These are phyloP conservation scores for Varanus komodoensis DNA, from an alignment of 2,113 vertebrate genomes.

Conservation along the genomic window DNA sequence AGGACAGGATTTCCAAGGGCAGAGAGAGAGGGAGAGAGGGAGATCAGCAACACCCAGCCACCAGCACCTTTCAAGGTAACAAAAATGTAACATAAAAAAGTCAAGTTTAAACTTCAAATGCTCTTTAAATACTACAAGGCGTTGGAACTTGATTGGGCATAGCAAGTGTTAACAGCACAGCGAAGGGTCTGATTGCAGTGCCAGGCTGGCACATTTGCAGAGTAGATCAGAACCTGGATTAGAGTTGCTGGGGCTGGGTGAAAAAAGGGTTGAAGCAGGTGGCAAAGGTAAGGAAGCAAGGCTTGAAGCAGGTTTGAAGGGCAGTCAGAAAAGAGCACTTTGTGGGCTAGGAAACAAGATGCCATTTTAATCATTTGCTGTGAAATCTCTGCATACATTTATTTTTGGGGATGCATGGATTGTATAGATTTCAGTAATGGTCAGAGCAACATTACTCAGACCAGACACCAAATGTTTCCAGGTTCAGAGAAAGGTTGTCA, in stretches of 20 bases:
- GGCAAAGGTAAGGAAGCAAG: not conserved
- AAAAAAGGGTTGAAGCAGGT: not conserved
- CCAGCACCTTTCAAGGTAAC: not conserved
- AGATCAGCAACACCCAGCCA: not conserved
- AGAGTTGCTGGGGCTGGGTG: not conserved
- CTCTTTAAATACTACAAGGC: not conserved
- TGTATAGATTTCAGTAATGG: not conserved
- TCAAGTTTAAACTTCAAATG: not conserved
- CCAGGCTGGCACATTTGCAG: no score
- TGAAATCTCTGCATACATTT: not conserved
- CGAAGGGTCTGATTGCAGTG: not conserved
- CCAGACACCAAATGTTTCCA: not conserved
- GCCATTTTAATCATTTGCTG: not conserved
- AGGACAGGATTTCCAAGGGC: not conserved
- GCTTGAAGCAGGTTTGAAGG: rapidly evolving
- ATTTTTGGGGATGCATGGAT: no score
- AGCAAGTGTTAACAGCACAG: not conserved
- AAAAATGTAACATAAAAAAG: not conserved
- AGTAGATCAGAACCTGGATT: rapidly evolving
- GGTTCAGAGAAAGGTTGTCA: no score
- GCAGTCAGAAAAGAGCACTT: rapidly evolving
- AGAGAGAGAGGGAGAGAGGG: not conserved
- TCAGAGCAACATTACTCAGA: no score
- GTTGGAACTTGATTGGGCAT: not conserved
- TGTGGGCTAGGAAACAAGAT: no score